phyloP scores from a whole-genome alignment of 2,888 invertebrate species.

The Caenorhabditis imperialis region DNA sequence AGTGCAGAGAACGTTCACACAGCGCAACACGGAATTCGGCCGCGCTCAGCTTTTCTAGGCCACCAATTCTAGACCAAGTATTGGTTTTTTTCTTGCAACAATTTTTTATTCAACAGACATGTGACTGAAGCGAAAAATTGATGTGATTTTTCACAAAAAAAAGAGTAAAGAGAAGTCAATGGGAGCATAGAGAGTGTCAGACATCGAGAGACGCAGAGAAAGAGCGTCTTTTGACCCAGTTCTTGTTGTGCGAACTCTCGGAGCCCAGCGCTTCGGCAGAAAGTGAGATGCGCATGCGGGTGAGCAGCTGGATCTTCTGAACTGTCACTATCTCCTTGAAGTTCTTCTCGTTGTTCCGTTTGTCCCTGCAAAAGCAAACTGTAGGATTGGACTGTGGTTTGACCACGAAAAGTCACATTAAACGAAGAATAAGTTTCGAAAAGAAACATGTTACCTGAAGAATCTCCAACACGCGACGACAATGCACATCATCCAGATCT shows the following conservation, averaged over 20 bases:
- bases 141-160: slow-evolving; percentile 23
- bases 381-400: too few relatives aligned
- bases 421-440: not conserved
- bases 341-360: slow-evolving; percentile 38
- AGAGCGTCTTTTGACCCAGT: slow-evolving; percentile 42
- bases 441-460: slow-evolving; percentile 63
- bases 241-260: slow-evolving; percentile 13
- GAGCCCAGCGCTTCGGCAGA: slow-evolving; percentile 48
- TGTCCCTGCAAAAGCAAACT: slow-evolving; percentile 50
- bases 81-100: too few relatives aligned
- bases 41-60: too few relatives aligned
- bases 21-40: too few relatives aligned
- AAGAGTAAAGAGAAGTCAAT: slow-evolving; percentile 1
- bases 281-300: slow-evolving; percentile 47
- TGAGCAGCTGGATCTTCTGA: slow-evolving; percentile 41
- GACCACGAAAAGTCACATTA: not conserved
- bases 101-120: too few relatives aligned
- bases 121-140: slow-evolving; percentile 5
- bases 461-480: slow-evolving; percentile 73
- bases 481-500: slow-evolving; percentile 73
- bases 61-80: too few relatives aligned
- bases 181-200: slow-evolving; percentile 4
- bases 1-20: too few relatives aligned
- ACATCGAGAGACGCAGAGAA: slow-evolving; percentile 53
- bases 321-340: slow-evolving; percentile 33